Base-by-base conservation (phyloP, 2,113 vertebrate genomes). In the Ailurus styani region DNA sequence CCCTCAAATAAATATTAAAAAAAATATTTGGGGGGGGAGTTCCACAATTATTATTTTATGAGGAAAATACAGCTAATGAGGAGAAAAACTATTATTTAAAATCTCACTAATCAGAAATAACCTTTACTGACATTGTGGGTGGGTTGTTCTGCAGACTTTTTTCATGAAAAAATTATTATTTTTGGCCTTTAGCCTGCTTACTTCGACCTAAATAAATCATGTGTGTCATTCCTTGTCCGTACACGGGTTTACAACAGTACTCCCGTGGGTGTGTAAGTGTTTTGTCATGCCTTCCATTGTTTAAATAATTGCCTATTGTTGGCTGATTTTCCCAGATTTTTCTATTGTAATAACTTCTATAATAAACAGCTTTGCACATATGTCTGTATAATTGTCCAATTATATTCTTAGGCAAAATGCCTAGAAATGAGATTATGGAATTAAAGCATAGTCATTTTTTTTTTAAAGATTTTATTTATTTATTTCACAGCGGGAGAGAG, bases 371-470 rank as follows among this genome's bases (percentile, higher is more conserved):
- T 96, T 97, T 96, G 85, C 37, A 90, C 94, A 93, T 96, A 91
- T 81, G 68, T 96, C 79, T 96, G 12, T 87, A 54, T 97, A 96
- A 96, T 96, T 87, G 64, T 87, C 73, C 90, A 97, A 94, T 97
- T 97, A 97, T 82, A 90, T 96, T 97, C 55, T 95, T 96, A 94
- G 97, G 97, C 92, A 98, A 92, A 93, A 96, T 96, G 94, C 97
- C 96, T 97, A 62, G 92, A 97, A 96, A 73, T 84, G 25, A 84
- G 84, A 96, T 98, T 96, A 88, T 40, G 50, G 87, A 98, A 95
- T 96, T 96, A 96, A 98, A 96, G 84, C 47, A 82, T 25, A 90
- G 79, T 84, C 31, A 82, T 23, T 78, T 90, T 94, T 87, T 82
- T n/a, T n/a, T n/a, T n/a, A n/a, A n/a, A n/a, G n/a, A n/a, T n/a